Evolutionary conservation across 2,888 invertebrate genomes (phyloP).

Genomic region (Congeria kusceri): DNA sequence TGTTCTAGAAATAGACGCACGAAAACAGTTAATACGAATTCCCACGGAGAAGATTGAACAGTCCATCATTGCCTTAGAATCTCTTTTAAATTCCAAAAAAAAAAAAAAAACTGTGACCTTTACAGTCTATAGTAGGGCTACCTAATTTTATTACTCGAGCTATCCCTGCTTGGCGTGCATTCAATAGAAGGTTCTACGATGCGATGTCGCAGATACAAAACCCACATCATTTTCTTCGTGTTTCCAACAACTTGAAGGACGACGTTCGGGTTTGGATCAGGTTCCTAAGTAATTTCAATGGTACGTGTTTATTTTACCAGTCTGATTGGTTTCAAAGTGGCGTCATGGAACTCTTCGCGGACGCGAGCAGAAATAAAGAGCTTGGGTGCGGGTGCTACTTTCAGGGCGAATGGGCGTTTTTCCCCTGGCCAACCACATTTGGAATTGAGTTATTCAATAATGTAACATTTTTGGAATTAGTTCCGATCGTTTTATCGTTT

Average conservation of each 20-base stretch:
- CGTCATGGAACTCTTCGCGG: slow-evolving; percentile 1
- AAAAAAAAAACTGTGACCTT: slow-evolving; percentile 15
- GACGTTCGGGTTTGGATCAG: slow-evolving; percentile 29
- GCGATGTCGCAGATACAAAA: slow-evolving; percentile 4
- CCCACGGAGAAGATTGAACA: slow-evolving; percentile 18
- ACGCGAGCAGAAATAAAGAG: not conserved
- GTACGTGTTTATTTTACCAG: too few species aligned
- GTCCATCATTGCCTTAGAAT: not conserved
- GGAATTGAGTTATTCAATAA: not conserved
- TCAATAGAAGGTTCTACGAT: slow-evolving; percentile 30
- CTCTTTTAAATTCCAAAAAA: not conserved
- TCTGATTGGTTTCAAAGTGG: slow-evolving; percentile 1
- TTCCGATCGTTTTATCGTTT: slow-evolving; percentile 7
- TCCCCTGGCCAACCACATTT: not conserved
- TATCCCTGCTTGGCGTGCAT: slow-evolving; percentile 24
- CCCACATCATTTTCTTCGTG: slow-evolving; percentile 23
- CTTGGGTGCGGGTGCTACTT: slow-evolving; percentile 10
- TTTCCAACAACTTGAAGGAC: slow-evolving; percentile 16
- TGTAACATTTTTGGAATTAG: slow-evolving; percentile 7
- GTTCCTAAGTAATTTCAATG: slow-evolving; percentile 6
- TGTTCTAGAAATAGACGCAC: slow-evolving; percentile 29
- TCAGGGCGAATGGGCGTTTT: not conserved
- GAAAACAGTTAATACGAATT: slow-evolving; percentile 9
- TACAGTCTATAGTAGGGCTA: slow-evolving; percentile 31
- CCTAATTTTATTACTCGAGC: slow-evolving; percentile 35